phyloP scores from a whole-genome alignment of 2,888 invertebrate genomes.

The Dromius quadrimaculatus region DNA sequence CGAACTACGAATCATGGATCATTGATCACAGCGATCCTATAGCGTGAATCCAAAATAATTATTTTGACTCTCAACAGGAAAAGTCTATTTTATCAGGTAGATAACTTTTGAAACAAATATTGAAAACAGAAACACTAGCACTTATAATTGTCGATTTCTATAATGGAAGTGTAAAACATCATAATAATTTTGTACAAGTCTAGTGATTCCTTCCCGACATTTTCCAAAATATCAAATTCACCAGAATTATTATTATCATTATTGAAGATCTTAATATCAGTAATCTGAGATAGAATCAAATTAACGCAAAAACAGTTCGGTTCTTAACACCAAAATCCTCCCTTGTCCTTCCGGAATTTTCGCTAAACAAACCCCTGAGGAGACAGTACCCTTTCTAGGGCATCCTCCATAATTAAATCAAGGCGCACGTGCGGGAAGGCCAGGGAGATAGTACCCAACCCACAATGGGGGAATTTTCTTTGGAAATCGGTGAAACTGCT shows the following conservation, averaged over 20 bases:
- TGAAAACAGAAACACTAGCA: too few relatives aligned
- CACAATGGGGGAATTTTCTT: neutral
- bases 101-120: too few relatives aligned
- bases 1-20: too few relatives aligned
- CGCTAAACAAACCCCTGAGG: neutral
- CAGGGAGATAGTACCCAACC: neutral
- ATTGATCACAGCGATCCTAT: too few relatives aligned
- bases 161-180: too few relatives aligned
- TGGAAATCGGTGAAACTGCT: conserved; percentile 37
- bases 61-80: too few relatives aligned
- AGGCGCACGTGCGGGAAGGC: conserved; percentile 22
- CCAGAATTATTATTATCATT: neutral
- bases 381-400: conserved; percentile 1
- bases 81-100: too few relatives aligned
- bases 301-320: conserved; percentile 1
- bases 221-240: too few relatives aligned
- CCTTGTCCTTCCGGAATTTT: neutral
- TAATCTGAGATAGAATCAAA: conserved; percentile 2
- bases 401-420: conserved; percentile 35
- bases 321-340: conserved; percentile 3
- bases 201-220: too few relatives aligned
- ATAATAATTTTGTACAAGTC: too few relatives aligned
- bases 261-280: neutral
- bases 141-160: too few relatives aligned
- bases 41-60: too few relatives aligned